Conservation (phyloP, 37 sponge, comb jelly and placozoan genomes). For the Geodia barretti region DNA sequence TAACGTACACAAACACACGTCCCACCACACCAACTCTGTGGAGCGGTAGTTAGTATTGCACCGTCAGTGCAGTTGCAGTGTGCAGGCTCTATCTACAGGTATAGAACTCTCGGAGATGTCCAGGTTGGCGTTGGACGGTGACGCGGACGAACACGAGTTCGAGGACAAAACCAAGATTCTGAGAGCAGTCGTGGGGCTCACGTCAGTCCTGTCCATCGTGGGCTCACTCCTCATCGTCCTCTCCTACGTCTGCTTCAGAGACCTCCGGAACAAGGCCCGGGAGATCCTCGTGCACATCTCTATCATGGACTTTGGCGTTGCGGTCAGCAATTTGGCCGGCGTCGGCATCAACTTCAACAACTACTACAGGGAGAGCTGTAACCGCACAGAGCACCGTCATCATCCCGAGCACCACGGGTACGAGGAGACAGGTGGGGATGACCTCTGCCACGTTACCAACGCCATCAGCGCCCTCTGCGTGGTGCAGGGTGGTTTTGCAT, state of each 20-base stretch:
- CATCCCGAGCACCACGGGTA: not conserved
- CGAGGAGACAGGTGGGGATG: not conserved
- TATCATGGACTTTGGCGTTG: constrained; percentile 65
- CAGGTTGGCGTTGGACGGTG: too few relatives aligned
- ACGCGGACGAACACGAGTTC: not conserved
- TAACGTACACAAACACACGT: too few relatives aligned
- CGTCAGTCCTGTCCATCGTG: constrained; percentile 54
- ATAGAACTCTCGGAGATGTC: too few relatives aligned
- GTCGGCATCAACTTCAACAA: constrained; percentile 33
- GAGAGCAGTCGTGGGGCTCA: constrained; percentile 23
- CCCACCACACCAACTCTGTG: too few relatives aligned
- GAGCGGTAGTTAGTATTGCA: too few relatives aligned
- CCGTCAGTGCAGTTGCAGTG: too few relatives aligned
- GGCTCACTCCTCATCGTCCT: constrained; percentile 66
- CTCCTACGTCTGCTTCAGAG: constrained; percentile 56
- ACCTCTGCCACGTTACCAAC: not conserved
- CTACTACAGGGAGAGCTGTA: constrained; percentile 2
- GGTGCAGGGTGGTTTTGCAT: constrained; percentile 31
- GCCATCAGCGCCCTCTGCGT: constrained; percentile 17
- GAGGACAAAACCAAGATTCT: not conserved
- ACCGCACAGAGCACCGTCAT: not conserved
- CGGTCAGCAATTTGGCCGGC: constrained; percentile 37
- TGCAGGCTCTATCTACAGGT: too few relatives aligned
- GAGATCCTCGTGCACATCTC: constrained; percentile 73
- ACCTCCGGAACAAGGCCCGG: constrained; percentile 49